Conservation (phyloP, 2,888 invertebrate species). For the Suillia variegata region DNA sequence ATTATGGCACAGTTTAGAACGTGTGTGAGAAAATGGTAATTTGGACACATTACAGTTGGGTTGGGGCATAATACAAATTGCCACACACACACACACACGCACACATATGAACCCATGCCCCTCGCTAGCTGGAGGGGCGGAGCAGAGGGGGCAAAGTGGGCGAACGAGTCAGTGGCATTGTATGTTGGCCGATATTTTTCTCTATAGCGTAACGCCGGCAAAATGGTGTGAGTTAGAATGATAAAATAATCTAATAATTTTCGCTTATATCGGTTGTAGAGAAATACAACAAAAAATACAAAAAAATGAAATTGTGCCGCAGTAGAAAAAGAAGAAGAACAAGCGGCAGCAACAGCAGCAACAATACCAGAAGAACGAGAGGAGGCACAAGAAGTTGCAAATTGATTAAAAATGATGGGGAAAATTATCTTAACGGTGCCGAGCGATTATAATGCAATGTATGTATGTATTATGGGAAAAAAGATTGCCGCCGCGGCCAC, state of each 20-base stretch:
- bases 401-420: background rate
- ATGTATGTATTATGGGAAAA: background rate
- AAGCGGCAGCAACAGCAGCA: too few relatives aligned
- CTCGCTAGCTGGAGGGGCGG: background rate
- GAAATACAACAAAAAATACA: background rate
- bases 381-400: background rate
- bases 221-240: background rate
- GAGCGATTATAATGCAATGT: too few relatives aligned
- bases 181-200: background rate
- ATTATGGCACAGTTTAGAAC: background rate
- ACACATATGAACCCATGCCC: background rate
- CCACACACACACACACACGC: background rate
- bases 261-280: background rate
- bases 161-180: background rate
- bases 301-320: too few relatives aligned
- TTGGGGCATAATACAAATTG: background rate
- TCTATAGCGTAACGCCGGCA: background rate
- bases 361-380: too few relatives aligned
- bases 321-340: too few relatives aligned
- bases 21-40: background rate
- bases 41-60: background rate
- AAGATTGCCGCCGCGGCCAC: background rate
- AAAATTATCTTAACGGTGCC: background rate
- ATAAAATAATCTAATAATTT: background rate
- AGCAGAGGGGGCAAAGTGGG: background rate